These are phyloP conservation scores for Camptogramma bilineatum DNA, from an alignment of 2,888 invertebrate genomes.

Conservation along the genomic window DNA sequence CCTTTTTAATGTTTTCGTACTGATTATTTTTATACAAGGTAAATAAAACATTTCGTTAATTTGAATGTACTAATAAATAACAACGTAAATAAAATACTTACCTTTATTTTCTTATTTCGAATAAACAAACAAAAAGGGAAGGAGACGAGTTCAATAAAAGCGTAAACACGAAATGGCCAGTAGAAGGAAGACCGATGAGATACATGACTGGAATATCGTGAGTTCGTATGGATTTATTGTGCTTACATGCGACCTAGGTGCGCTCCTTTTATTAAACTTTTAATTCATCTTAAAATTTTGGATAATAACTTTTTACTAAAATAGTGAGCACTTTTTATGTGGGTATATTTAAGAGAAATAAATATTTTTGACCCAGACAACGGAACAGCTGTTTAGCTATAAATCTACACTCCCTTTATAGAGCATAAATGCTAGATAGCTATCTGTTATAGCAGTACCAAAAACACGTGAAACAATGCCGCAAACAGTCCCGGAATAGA, in stretches of 20 bases:
- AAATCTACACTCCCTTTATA: neutral
- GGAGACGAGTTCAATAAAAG: conserved; percentile 52
- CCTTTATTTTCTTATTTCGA: conserved; percentile 38
- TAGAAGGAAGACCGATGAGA: conserved; percentile 55
- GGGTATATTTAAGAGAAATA: too few species aligned
- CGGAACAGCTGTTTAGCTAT: neutral
- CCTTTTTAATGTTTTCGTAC: conserved; percentile 20
- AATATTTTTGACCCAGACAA: neutral
- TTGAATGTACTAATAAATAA: conserved; percentile 26
- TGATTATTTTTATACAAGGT: conserved; percentile 8
- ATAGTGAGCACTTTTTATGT: neutral
- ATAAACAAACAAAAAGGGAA: conserved; percentile 48
- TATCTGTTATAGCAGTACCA: conserved; percentile 11
- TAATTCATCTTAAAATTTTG: neutral
- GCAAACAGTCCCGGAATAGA: conserved; percentile 51
- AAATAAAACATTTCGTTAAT: conserved; percentile 19
- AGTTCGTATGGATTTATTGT: conserved; percentile 50
- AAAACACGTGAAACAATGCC: conserved; percentile 37
- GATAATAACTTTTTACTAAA: neutral
- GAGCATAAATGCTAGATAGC: conserved; percentile 13
- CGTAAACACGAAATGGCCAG: conserved; percentile 51
- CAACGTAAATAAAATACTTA: conserved; percentile 21
- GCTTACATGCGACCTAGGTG: conserved; percentile 32
- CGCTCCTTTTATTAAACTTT: conserved; percentile 10
- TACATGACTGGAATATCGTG: conserved; percentile 57